Evolutionary conservation across 1,140 invertebrate genomes (phyloP).

Genomic region (Drosophila sulfurigaster): DNA sequence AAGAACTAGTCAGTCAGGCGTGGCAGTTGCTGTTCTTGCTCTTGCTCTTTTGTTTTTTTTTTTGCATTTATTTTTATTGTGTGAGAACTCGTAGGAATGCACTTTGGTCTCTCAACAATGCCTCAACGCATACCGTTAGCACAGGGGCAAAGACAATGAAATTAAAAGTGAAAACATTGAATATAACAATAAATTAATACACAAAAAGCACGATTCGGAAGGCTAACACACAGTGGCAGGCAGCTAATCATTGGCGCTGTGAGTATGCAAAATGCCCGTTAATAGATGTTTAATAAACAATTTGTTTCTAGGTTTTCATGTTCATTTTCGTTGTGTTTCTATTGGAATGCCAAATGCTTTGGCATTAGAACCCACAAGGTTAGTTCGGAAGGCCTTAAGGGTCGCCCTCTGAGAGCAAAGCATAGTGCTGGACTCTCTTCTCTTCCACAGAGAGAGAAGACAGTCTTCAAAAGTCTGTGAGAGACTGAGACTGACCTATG

Average conservation of each 20-base stretch:
- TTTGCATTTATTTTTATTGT: neutral
- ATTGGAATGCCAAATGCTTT: conserved; percentile 51
- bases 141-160: neutral
- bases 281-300: conserved; percentile 57
- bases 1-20: conserved; percentile 28
- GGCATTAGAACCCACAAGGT: conserved; percentile 72
- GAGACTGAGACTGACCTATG: conserved; percentile 68
- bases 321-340: conserved; percentile 8
- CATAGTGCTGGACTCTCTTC: too few species aligned
- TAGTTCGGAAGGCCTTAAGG: conserved; percentile 52
- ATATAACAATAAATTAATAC: conserved; percentile 12
- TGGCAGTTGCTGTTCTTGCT: conserved; percentile 7
- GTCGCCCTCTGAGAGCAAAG: neutral
- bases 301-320: conserved; percentile 46
- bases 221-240: conserved; percentile 21
- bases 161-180: conserved; percentile 14
- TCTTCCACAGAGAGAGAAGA: too few species aligned
- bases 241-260: conserved; percentile 18
- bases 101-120: conserved; percentile 14
- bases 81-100: conserved; percentile 21
- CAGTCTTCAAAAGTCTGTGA: neutral
- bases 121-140: conserved; percentile 8
- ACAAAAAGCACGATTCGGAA: conserved; percentile 31
- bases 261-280: conserved; percentile 56
- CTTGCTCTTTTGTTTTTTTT: conserved; percentile 1